Base-by-base conservation (phyloP, 2,113 vertebrate genomes). In the Perccottus glenii region DNA sequence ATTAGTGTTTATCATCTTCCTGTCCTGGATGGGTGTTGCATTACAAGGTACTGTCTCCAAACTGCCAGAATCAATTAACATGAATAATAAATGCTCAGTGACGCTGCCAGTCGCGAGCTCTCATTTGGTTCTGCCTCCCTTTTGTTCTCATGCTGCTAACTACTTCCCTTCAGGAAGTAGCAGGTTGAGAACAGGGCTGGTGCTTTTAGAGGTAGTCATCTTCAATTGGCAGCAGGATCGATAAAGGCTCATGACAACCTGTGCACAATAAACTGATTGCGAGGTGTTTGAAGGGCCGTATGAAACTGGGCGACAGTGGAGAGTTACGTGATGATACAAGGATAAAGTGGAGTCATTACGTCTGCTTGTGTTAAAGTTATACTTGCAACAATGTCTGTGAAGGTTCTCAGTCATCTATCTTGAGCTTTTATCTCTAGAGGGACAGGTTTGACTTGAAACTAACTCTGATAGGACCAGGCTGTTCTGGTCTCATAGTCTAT, bases 1-100 rank as follows among this genome's bases (percentile, higher is more conserved):
- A 76, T 67, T 48, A 69, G 63, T 27, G 79, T 77, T 84, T 78
- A 83, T 77, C 40, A 36, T 75, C 75, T 67, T 73, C 67, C 86
- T 80, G 72, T 79, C 77, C 82, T 78, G 71, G 55, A 80, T 49
- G 67, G 81, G 90, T 85, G 85, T 93, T 83, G 83, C 67, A 83
- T 93, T 92, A 87, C 92, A 87, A 85, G 80, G 81, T 84, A 82
- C 72, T 77, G 73, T 87, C 78, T 87, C 84, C 90, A 87, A 90
- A 82, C 85, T 90, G 90, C 88, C 89, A 80, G 78, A 85, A 90
- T 91, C 90, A 92, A 92, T 93, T 90, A 91, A 85, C 78, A 93
- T 94, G 85, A 94, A 93, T 93, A 92, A 94, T 93, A 83, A 84
- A 94, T 91, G 83, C 43, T 8, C 48, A 38, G 73, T 76, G 77